Base-by-base conservation (phyloP, 2,797 vertebrate genomes). In the Mallotus villosus region DNA sequence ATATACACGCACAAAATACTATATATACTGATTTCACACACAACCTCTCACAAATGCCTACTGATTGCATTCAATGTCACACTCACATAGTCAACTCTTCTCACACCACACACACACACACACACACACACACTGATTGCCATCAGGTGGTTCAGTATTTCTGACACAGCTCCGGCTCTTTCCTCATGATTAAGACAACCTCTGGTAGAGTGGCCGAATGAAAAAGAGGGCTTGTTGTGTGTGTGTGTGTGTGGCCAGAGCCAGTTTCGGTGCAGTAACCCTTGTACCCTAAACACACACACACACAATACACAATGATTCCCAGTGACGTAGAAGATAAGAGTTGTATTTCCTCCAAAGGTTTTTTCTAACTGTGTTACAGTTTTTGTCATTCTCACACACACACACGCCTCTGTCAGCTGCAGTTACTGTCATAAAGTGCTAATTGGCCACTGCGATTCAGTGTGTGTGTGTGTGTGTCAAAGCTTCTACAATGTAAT, bases 81-180 rank as follows among this genome's bases (percentile, higher is more conserved):
- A 17, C 16, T 69, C 70, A 74, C 82, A 78, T 71, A 66, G 75
- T 66, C 65, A 22, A 73, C 61, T 64, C 46, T 3, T 37, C 24
- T 46, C 68, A 69, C 74, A 49, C 51, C 27, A 63, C 37, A 32
- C 41, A 61, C 59, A 65, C 67, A 49, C 67, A 65, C 63, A 41
- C 70, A 69, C 73, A 63, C 74, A 80, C 67, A 74, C 67, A 71
- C 2, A 73, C 75, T 78, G 78, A 85, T 85, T 84, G 70, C 86
- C 84, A 81, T 87, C 83, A 84, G 84, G 76, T 79, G 87, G 91
- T 87, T 86, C 74, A 71, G 81, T 81, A 72, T 85, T 78, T 85
- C 80, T 79, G 57, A 66, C 57, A 25, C 6, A 60, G 63, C 59
- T 37, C 55, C 53, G 69, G 70, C 63, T 65, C 37, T 83, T 69